Evolutionary conservation across 2,888 invertebrate genomes (phyloP), one percentile per base, ranked within the genome.

Genomic region (Crossocerus cetratus): DNA sequence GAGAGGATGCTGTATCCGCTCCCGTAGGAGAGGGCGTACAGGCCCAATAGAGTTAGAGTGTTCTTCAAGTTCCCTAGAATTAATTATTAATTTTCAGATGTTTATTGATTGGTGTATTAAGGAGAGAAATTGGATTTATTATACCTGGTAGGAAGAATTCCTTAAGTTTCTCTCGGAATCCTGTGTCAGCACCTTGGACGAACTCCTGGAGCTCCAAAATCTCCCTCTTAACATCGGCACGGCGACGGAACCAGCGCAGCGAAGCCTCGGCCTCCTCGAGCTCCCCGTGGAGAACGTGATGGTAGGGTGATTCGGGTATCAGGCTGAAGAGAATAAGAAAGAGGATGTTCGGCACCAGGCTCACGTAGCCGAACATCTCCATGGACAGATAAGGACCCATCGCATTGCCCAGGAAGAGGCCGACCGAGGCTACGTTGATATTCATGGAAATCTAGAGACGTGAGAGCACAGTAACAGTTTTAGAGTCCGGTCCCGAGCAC

Each of bases 11-110:
- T 91, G 77, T 89, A 89, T 2, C 91, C 91, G 32, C 88, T 89
- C 14, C 91, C 87, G 77, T 93, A 93, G 65, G 92, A 91, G 72
- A 92, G 92, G 2, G 91, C 70, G 88, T 92, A 92, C n/a, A 93
- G 86, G 0, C 88, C 83, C 13, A 88, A 89, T 53, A 91, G 88
- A 4, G 91, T 82, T 0, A 91, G 83, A 64, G 91, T 87, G 2
- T 91, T 91, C 23, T 86, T 89, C 5, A 91, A 87, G 69, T 92
- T 90, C 3, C 87, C 87, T 87, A 76, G 45, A 77, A 76, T 3
- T 32, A 1, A 8, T 32, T 32, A 32, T 32, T 32, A 32, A 11
- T 32, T 32, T 8, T 11, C 8, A 32, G 32, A 4, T 32, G 11
- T 11, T 8, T 32, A 49, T 49, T 49, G 11, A 49, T 16, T n/a